phyloP scores from a whole-genome alignment of 2,113 vertebrate genomes.

The Delphinus delphis region DNA sequence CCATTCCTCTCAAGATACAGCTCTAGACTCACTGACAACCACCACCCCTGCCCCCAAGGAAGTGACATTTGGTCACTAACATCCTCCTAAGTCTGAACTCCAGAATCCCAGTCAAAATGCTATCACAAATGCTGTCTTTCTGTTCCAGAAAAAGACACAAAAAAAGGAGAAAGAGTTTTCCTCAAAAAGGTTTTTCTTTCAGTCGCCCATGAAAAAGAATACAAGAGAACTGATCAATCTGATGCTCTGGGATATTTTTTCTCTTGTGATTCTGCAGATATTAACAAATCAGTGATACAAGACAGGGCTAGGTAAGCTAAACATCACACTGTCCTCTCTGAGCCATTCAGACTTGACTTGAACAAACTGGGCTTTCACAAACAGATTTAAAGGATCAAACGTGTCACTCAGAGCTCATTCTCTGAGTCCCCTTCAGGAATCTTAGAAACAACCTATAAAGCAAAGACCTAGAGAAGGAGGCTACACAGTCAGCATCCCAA shows the following conservation, averaged over 20 bases:
- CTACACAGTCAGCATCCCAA: neutral
- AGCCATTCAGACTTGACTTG: slow-evolving; percentile 9
- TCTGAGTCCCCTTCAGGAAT: neutral
- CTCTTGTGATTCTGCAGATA: neutral
- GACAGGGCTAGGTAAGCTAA: neutral
- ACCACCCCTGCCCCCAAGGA: neutral
- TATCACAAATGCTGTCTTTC: neutral
- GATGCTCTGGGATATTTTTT: neutral
- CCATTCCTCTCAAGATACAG: neutral
- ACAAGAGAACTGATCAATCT: neutral
- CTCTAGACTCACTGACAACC: neutral
- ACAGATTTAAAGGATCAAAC: slow-evolving; percentile 33
- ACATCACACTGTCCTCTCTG: neutral
- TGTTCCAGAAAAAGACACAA: neutral
- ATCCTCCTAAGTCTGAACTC: neutral
- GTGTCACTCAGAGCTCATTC: slow-evolving; percentile 10
- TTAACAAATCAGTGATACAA: neutral
- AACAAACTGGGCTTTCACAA: slow-evolving; percentile 43
- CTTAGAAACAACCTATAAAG: neutral
- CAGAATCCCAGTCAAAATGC: neutral
- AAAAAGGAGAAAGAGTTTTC: neutral
- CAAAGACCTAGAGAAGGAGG: neutral
- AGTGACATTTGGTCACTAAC: neutral
- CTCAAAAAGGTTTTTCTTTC: neutral
- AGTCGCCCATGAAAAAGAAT: neutral